A percentile compares a stretch with the other conserved stretches of the same genome.
Evolutionary conservation across 2,797 vertebrate genomes (phyloP).

Genomic region (Sitta carolinensis): DNA sequence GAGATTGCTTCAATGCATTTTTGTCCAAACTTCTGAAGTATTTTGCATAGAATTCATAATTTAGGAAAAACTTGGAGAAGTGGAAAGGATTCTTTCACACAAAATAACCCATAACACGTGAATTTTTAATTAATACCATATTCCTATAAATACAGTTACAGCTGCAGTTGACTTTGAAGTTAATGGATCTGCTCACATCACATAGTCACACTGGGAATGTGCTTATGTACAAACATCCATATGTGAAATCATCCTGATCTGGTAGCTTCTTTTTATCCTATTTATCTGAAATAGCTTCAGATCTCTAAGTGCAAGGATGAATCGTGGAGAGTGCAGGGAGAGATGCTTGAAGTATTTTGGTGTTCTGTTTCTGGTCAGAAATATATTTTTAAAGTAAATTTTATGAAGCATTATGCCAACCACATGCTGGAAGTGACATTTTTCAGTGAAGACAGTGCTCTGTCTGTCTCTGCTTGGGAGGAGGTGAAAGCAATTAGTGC

Average conservation of each 20-base stretch:
- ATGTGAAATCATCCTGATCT: background rate
- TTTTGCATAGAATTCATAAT: background rate
- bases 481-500: background rate
- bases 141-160: background rate
- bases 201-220: background rate
- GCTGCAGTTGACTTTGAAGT: background rate
- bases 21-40: background rate
- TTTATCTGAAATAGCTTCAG: conserved; percentile 1
- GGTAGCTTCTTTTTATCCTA: background rate
- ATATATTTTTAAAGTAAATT: background rate
- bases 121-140: background rate
- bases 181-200: background rate
- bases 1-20: background rate
- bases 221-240: background rate
- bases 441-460: background rate
- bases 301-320: background rate
- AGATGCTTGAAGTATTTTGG: background rate
- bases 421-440: background rate
- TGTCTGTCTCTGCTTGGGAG: background rate
- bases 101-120: background rate
- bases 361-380: conserved; percentile 2
- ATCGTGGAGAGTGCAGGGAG: background rate
- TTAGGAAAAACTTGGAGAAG: background rate
- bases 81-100: background rate
- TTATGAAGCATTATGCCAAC: background rate